phyloP scores from a whole-genome alignment of 1,140 invertebrate genomes.

The Kradibia gibbosae region DNA sequence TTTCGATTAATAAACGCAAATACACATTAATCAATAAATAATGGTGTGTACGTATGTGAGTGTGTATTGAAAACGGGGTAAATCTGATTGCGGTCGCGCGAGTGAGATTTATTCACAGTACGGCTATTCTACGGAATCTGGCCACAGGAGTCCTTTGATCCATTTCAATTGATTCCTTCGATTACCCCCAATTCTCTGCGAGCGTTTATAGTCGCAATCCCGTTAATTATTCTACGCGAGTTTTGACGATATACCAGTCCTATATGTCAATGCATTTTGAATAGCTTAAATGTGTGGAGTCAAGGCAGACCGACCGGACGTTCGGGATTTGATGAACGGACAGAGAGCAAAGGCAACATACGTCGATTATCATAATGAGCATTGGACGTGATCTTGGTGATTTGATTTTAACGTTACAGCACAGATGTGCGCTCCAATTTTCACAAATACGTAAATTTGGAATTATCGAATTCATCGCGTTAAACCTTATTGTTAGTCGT shows the following conservation, averaged over 20 bases:
- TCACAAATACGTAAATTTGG: background rate
- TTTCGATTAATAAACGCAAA: background rate
- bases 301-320: slow-evolving; percentile 1
- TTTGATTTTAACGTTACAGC: background rate
- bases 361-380: slow-evolving; percentile 43
- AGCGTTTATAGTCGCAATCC: background rate
- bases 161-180: slow-evolving; percentile 57
- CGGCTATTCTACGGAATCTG: slow-evolving; percentile 57
- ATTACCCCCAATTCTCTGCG: slow-evolving; percentile 3
- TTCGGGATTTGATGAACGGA: slow-evolving; percentile 8
- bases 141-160: slow-evolving; percentile 57
- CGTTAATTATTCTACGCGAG: slow-evolving; percentile 41
- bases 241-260: background rate
- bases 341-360: slow-evolving; percentile 25
- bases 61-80: slow-evolving; percentile 53
- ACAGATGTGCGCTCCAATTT: slow-evolving; percentile 27
- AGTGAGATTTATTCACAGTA: slow-evolving; percentile 57
- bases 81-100: slow-evolving; percentile 58
- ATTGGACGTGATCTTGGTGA: slow-evolving; percentile 29
- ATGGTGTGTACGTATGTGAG: slow-evolving; percentile 51
- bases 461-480: background rate
- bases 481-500: background rate
- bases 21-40: background rate
- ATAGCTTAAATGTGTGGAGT: background rate
- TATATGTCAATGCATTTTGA: background rate